Percentiles rank a stretch among this genome's conserved stretches.
Evolutionary conservation across 2,888 invertebrate species (phyloP).

Genomic region (Elegia similella): DNA sequence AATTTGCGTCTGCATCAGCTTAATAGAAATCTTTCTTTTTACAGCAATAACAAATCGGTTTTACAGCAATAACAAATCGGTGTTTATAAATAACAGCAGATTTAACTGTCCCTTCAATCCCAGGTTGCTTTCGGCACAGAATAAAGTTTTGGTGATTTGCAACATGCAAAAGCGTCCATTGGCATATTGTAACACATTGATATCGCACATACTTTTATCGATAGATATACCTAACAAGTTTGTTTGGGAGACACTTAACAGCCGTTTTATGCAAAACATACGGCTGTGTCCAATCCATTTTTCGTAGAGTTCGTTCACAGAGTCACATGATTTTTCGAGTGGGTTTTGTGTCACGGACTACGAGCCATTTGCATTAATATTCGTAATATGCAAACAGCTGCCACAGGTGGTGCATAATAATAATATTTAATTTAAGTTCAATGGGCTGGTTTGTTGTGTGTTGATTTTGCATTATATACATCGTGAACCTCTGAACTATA

Average conservation of each 20-base stretch:
- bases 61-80: not conserved
- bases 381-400: slow-evolving; percentile 9
- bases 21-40: not conserved
- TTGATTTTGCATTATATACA: too few relatives aligned
- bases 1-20: slow-evolving; percentile 10
- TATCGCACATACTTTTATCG: too few relatives aligned
- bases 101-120: too few relatives aligned
- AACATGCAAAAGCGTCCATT: too few relatives aligned
- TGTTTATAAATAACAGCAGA: too few relatives aligned
- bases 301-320: slow-evolving; percentile 2
- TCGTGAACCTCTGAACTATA: too few relatives aligned
- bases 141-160: too few relatives aligned
- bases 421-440: not conserved
- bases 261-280: not conserved
- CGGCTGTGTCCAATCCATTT: not conserved
- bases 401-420: not conserved
- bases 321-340: slow-evolving; percentile 7
- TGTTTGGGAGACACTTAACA: not conserved
- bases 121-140: too few relatives aligned
- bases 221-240: too few relatives aligned
- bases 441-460: too few relatives aligned
- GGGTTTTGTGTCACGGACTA: slow-evolving; percentile 6
- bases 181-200: too few relatives aligned
- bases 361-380: not conserved
- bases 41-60: not conserved